Evolutionary conservation across 35 echinoderm and acorn worm species (phyloP).

Genomic region (Acanthaster planci): DNA sequence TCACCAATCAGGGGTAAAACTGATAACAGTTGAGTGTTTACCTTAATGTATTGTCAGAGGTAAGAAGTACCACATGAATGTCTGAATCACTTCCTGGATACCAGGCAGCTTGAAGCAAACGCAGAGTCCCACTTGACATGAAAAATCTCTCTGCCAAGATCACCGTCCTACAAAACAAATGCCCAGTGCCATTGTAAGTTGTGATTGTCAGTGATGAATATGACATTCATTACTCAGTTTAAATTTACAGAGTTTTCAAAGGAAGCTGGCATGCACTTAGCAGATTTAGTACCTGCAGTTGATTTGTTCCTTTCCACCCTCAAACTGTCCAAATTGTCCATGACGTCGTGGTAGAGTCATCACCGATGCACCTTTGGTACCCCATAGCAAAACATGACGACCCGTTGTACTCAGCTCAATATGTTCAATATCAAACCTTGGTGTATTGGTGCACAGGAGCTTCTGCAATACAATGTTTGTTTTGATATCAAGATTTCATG

Average conservation of each 20-base stretch:
- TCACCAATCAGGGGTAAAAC: no score
- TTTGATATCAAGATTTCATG: no score
- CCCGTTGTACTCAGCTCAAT: slow-evolving; percentile 69
- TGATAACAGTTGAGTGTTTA: no score
- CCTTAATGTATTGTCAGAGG: slow-evolving; percentile 91
- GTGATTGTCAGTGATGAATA: background rate
- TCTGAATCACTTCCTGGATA: slow-evolving; percentile 84
- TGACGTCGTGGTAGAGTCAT: slow-evolving; percentile 71
- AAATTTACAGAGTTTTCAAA: no score
- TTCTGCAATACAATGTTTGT: slow-evolving; percentile 44
- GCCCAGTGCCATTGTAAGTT: background rate
- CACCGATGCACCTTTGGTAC: slow-evolving; percentile 68
- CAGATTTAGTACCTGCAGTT: slow-evolving; percentile 74
- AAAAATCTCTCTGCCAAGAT: slow-evolving; percentile 92
- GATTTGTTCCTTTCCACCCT: slow-evolving; percentile 78
- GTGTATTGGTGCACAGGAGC: slow-evolving; percentile 84
- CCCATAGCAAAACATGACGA: slow-evolving; percentile 68
- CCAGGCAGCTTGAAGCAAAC: slow-evolving; percentile 83
- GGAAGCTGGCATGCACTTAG: no score
- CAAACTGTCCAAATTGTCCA: slow-evolving; percentile 82
- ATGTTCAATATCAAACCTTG: slow-evolving; percentile 83
- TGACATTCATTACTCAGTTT: no score
- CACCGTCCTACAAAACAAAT: slow-evolving; percentile 54
- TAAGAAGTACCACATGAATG: slow-evolving; percentile 75
- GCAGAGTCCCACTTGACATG: slow-evolving; percentile 65